phyloP scores from a whole-genome alignment of 64 coral and sea anemone species.

The Montipora cactus region DNA sequence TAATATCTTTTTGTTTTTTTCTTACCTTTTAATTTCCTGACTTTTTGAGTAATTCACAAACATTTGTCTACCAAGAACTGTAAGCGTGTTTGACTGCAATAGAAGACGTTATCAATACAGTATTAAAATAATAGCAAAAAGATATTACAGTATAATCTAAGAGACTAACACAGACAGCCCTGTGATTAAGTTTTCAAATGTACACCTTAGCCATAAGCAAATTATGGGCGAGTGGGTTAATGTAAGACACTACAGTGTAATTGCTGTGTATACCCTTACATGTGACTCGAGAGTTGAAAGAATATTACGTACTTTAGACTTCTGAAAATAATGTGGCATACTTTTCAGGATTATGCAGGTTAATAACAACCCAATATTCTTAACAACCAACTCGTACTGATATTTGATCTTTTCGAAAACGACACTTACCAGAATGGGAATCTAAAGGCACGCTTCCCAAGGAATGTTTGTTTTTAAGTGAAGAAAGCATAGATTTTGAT shows the following conservation, averaged over 20 bases:
- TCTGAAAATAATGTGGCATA: no score
- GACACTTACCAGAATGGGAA: no score
- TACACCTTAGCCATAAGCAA: no score
- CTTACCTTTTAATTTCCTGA: slow-evolving; percentile 99
- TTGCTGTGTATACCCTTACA: no score
- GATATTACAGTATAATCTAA: background rate
- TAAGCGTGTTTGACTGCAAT: slow-evolving; percentile 92
- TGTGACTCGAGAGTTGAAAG: no score
- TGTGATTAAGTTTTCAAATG: no score
- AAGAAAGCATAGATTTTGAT: background rate
- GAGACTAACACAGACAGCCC: no score
- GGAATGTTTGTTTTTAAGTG: background rate
- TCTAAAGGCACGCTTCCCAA: no score
- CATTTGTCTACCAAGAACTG: slow-evolving; percentile 99
- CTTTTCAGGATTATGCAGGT: background rate
- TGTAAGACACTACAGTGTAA: no score
- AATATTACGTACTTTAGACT: no score
- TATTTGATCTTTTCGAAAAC: no score
- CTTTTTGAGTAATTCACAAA: slow-evolving; percentile 99
- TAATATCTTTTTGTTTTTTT: background rate
- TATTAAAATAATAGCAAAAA: background rate
- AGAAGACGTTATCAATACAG: background rate
- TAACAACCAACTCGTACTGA: background rate
- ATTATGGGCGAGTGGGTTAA: no score
- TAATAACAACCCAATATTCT: background rate